Conservation (phyloP, 2,888 invertebrate species). For the Amiota communis region DNA sequence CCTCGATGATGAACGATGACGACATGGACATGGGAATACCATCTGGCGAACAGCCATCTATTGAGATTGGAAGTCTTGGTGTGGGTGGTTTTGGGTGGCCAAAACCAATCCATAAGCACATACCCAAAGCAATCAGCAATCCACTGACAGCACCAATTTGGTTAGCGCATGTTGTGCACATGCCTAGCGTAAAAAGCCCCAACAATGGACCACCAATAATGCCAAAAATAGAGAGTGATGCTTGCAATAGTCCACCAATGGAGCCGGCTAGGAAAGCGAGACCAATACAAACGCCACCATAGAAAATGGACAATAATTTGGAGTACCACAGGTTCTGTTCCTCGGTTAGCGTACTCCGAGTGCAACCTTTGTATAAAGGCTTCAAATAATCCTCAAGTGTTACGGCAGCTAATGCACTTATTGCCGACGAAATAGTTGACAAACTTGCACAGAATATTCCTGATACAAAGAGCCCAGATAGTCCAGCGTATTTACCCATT, state of each 20-base stretch:
- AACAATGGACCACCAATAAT: conserved; percentile 91
- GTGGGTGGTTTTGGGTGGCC: conserved; percentile 82
- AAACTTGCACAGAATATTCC: conserved; percentile 93
- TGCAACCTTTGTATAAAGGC: conserved; percentile 71
- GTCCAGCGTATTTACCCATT: conserved; percentile 82
- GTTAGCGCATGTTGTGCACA: conserved; percentile 84
- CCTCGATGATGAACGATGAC: conserved; percentile 26
- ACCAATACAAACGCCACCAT: conserved; percentile 84
- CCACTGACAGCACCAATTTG: conserved; percentile 83
- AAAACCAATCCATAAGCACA: conserved; percentile 89
- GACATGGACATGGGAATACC: neutral
- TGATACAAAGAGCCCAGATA: conserved; percentile 92
- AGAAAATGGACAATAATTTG: conserved; percentile 81
- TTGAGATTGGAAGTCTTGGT: conserved; percentile 76
- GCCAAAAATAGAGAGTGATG: conserved; percentile 88
- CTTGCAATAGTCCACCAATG: conserved; percentile 90
- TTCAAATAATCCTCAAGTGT: conserved; percentile 90
- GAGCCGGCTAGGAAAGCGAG: conserved; percentile 88
- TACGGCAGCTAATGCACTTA: conserved; percentile 92
- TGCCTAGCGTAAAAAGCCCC: conserved; percentile 88
- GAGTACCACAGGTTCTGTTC: conserved; percentile 75
- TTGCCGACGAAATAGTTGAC: conserved; percentile 92
- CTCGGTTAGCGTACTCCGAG: conserved; percentile 70
- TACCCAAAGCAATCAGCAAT: conserved; percentile 77
- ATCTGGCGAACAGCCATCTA: conserved; percentile 75